Evolutionary conservation across 2,797 vertebrate species (phyloP).

Genomic region (Bufotes viridis): DNA sequence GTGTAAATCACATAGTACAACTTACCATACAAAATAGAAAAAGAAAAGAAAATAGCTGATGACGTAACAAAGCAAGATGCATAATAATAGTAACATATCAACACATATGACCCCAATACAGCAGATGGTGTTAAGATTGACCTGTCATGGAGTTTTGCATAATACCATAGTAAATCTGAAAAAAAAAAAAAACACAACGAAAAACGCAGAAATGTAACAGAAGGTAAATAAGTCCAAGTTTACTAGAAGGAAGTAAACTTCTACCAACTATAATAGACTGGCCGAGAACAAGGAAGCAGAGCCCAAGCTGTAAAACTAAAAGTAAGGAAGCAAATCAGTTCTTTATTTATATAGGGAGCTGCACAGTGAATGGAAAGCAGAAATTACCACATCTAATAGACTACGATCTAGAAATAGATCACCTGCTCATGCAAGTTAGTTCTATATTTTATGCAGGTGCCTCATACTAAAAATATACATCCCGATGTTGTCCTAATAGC

Average conservation of each 20-base stretch:
- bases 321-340: conserved; percentile 45
- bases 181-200: background rate
- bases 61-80: background rate
- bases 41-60: background rate
- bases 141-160: background rate
- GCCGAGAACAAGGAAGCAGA: conserved; percentile 15
- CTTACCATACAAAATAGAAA: background rate
- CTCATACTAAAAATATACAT: background rate
- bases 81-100: background rate
- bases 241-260: conserved; percentile 8
- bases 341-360: conserved; percentile 39
- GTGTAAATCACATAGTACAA: conserved; percentile 6
- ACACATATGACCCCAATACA: background rate
- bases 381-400: conserved; percentile 33
- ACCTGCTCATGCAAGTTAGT: conserved; percentile 24
- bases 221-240: background rate
- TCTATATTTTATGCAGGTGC: conserved; percentile 16
- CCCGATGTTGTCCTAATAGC: conserved; percentile 29
- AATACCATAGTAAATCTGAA: background rate
- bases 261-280: conserved; percentile 28
- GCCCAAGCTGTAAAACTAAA: background rate
- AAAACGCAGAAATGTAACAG: background rate
- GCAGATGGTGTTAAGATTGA: background rate
- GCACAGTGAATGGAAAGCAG: conserved; percentile 63
- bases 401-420: conserved; percentile 29